These are phyloP conservation scores for Alectura lathami DNA, from an alignment of 2,113 vertebrate genomes.

Conservation along the genomic window DNA sequence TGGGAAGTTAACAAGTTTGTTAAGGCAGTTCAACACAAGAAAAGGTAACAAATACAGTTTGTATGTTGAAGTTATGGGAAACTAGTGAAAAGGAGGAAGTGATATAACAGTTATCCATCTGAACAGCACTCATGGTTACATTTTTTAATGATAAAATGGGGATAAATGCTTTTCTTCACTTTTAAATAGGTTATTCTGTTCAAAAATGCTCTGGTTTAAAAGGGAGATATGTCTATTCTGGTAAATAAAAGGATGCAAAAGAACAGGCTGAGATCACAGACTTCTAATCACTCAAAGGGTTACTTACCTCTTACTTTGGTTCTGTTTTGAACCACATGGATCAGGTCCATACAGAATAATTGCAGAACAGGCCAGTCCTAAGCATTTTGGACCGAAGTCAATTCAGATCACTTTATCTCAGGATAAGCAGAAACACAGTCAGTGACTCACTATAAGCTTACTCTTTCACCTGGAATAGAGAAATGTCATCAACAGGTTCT, in stretches of 20 bases:
- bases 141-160: background rate
- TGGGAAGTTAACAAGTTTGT: too few relatives aligned
- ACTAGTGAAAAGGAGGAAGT: background rate
- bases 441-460: background rate
- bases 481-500: background rate
- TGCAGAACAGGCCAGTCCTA: background rate
- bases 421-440: background rate
- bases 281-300: background rate
- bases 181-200: background rate
- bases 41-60: background rate
- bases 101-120: background rate
- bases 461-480: background rate
- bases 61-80: background rate
- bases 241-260: background rate
- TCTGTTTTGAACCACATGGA: background rate
- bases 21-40: background rate
- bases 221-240: background rate
- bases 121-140: background rate
- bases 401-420: background rate
- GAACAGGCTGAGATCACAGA: background rate
- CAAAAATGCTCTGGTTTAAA: background rate
- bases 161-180: background rate
- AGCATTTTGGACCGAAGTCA: background rate
- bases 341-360: background rate
- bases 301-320: background rate